phyloP scores from a whole-genome alignment of 2,888 invertebrate genomes.

The Hartigia nigra region DNA sequence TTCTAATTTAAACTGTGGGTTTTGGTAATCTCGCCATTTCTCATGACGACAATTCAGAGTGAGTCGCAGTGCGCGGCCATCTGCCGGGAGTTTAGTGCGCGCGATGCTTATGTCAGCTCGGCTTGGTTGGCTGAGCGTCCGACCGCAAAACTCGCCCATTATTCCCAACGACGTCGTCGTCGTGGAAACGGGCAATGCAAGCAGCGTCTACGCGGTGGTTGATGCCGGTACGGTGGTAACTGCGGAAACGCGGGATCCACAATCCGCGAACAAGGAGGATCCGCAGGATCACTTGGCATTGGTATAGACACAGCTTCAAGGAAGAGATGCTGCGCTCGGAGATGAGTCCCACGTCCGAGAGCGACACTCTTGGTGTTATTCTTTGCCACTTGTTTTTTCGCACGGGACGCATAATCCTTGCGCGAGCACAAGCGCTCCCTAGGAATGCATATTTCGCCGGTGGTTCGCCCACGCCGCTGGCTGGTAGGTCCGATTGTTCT shows the following conservation, averaged over 20 bases:
- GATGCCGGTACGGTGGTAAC: background rate
- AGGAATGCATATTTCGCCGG: slow-evolving; percentile 56
- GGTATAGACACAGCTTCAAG: background rate
- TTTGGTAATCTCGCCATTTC: slow-evolving; percentile 59
- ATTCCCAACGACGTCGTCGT: slow-evolving; percentile 42
- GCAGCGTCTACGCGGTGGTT: background rate
- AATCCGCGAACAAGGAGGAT: background rate
- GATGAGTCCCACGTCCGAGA: background rate
- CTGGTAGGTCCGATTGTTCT: slow-evolving; percentile 63
- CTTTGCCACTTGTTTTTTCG: slow-evolving; percentile 1
- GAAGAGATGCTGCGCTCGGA: background rate
- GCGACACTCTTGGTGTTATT: background rate
- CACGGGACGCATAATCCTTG: slow-evolving; percentile 31
- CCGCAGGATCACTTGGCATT: background rate
- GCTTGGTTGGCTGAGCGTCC: slow-evolving; percentile 9
- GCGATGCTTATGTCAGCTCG: background rate
- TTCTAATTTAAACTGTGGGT: slow-evolving; percentile 61
- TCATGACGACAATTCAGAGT: slow-evolving; percentile 53
- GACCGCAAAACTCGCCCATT: slow-evolving; percentile 58
- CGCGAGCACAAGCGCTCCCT: slow-evolving; percentile 39
- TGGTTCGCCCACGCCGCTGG: slow-evolving; percentile 57
- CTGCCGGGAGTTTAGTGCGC: background rate
- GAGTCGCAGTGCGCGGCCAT: slow-evolving; percentile 15
- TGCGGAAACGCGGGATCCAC: background rate
- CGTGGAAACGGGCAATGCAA: background rate